phyloP scores from a whole-genome alignment of 2,113 vertebrate genomes.

The Fukomys damarensis region DNA sequence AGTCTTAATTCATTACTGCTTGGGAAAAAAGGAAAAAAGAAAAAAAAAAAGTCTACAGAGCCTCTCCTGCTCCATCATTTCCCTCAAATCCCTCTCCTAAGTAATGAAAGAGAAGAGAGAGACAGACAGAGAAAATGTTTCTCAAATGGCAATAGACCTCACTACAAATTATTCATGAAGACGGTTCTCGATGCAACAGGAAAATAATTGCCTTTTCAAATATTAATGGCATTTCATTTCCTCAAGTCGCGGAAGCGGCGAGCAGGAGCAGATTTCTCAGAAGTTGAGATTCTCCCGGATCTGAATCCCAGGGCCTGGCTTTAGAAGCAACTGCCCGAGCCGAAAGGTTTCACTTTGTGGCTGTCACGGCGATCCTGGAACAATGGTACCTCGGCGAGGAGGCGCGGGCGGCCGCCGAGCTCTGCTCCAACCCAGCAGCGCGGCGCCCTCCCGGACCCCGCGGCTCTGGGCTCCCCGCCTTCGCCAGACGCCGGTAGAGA shows the following conservation, averaged over 20 bases:
- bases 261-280: constrained; percentile 75
- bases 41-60: constrained; percentile 76
- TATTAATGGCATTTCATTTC: constrained; percentile 88
- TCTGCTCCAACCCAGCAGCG: background rate
- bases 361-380: constrained; percentile 68
- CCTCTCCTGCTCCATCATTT: constrained; percentile 76
- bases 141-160: constrained; percentile 86
- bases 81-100: constrained; percentile 77
- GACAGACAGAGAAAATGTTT: constrained; percentile 81
- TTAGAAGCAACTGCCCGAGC: background rate
- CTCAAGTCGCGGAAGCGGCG: constrained; percentile 76
- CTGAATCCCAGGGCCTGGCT: constrained; percentile 53
- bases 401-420: background rate
- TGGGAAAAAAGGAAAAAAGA: constrained; percentile 7
- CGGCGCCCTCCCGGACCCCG: background rate
- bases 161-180: constrained; percentile 89
- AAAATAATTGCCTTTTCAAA: constrained; percentile 90
- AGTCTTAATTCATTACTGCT: constrained; percentile 82
- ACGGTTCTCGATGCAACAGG: constrained; percentile 87
- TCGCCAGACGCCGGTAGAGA: background rate
- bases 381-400: constrained; percentile 67
- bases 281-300: constrained; percentile 59
- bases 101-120: constrained; percentile 73
- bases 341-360: constrained; percentile 41
- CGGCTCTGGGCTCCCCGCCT: background rate